Percentiles rank a stretch among this genome's conserved stretches.
phyloP scores from a whole-genome alignment of 1,140 invertebrate genomes.

The Nasonia longicornis region DNA sequence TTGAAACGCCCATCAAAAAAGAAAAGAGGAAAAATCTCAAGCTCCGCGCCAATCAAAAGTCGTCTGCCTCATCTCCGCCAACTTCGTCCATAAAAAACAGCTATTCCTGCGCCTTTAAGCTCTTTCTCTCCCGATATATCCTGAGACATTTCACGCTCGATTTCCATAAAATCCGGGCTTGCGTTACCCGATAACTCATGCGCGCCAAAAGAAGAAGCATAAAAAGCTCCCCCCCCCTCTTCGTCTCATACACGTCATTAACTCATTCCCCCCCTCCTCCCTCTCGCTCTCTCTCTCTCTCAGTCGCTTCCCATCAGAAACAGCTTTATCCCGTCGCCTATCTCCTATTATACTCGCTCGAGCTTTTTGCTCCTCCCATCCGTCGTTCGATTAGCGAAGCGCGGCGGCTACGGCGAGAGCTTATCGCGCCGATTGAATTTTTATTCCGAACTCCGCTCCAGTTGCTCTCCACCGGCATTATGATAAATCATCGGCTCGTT shows the following conservation, averaged over 20 bases:
- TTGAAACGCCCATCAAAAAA: background rate
- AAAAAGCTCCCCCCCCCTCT: background rate
- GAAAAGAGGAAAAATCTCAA: too few relatives aligned
- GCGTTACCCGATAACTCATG: conserved; percentile 15
- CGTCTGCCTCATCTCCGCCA: too few relatives aligned
- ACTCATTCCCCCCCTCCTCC: background rate
- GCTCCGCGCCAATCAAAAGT: too few relatives aligned
- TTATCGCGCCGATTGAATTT: conserved; percentile 28
- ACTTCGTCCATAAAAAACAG: background rate
- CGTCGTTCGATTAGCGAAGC: conserved; percentile 3
- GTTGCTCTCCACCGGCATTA: background rate
- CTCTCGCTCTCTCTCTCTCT: background rate
- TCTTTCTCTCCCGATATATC: background rate
- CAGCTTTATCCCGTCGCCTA: background rate
- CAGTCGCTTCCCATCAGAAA: background rate
- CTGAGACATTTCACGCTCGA: background rate
- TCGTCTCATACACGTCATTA: background rate
- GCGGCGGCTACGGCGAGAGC: background rate
- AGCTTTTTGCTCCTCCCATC: background rate
- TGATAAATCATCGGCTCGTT: conserved; percentile 19
- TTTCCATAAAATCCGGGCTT: background rate
- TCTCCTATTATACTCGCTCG: background rate
- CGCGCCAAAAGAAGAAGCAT: background rate
- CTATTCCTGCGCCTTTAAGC: background rate
- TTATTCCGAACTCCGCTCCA: conserved; percentile 10